Evolutionary conservation across 2,113 vertebrate genomes (phyloP).

Genomic region (Poicephalus meyeri): DNA sequence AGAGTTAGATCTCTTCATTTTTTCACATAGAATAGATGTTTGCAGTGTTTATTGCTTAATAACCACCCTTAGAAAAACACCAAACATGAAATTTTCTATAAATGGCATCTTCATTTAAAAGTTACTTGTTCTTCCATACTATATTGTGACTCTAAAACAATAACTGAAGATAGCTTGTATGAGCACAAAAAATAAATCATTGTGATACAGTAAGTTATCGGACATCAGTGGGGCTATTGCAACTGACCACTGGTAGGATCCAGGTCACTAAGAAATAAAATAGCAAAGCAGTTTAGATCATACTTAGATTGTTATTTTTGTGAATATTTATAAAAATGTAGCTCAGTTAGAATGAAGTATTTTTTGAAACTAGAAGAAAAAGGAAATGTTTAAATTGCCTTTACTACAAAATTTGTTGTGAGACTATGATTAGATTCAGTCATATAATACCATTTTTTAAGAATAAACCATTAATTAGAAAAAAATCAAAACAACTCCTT

Average conservation of each 20-base stretch:
- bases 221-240: neutral
- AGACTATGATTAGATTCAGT: neutral
- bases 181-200: neutral
- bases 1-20: neutral
- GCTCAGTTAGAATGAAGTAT: neutral
- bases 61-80: neutral
- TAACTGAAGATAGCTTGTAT: neutral
- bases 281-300: neutral
- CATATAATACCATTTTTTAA: neutral
- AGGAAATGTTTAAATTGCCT: neutral
- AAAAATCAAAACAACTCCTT: neutral
- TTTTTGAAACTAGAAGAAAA: neutral
- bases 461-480: neutral
- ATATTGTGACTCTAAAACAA: neutral
- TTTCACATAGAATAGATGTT: neutral
- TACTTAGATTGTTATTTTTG: neutral
- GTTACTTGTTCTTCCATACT: neutral
- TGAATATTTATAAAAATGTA: neutral
- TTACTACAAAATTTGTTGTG: neutral
- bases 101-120: neutral
- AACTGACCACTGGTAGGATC: too few species aligned
- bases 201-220: neutral
- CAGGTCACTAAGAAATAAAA: neutral
- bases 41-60: neutral
- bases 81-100: neutral